These are phyloP conservation scores for Siniperca obscura DNA, from an alignment of 2,797 vertebrate genomes.

Conservation along the genomic window DNA sequence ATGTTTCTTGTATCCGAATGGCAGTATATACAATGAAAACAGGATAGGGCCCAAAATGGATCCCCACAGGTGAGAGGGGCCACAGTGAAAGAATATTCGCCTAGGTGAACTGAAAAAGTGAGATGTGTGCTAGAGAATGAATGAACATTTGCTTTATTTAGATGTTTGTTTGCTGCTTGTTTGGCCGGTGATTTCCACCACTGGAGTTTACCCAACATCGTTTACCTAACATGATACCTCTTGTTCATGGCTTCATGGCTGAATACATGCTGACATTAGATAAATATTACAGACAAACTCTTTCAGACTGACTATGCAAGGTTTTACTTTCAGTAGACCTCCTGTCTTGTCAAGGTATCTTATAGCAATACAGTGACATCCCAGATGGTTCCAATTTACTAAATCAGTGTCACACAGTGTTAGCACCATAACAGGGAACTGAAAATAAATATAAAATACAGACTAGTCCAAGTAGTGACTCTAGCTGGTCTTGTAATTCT, in stretches of 20 bases:
- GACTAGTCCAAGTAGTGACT: not conserved
- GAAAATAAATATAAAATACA: not conserved
- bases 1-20: no score
- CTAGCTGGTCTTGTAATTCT: not conserved
- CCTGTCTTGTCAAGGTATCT: not conserved
- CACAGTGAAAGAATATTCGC: no score
- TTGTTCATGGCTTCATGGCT: conserved; percentile 1
- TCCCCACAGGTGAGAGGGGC: no score
- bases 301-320: not conserved
- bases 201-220: not conserved
- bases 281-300: not conserved
- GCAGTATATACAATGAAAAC: no score
- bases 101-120: no score
- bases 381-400: not conserved
- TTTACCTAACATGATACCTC: not conserved
- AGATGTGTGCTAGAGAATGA: not conserved
- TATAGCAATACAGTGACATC: not conserved
- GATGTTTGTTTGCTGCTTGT: not conserved
- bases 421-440: not conserved
- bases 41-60: no score
- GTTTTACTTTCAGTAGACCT: not conserved
- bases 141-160: not conserved
- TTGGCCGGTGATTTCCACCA: not conserved
- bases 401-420: not conserved
- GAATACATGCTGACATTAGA: not conserved